Evolutionary conservation across 2,797 vertebrate genomes (phyloP).

Genomic region (Sebastes wilsoni): DNA sequence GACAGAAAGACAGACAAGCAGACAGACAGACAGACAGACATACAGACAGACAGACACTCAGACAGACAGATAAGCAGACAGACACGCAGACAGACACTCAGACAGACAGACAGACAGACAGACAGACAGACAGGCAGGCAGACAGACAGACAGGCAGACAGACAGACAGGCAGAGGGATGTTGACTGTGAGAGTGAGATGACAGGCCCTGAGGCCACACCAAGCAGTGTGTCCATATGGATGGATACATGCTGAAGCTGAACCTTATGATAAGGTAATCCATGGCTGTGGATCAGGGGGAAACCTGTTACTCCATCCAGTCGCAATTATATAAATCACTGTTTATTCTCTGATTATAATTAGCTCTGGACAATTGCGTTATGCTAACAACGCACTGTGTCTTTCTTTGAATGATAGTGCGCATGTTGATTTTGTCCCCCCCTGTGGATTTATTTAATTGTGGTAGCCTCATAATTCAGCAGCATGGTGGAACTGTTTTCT

Average conservation of each 20-base stretch:
- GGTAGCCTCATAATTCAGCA: not conserved
- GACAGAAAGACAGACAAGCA: too few relatives aligned
- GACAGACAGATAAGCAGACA: too few relatives aligned
- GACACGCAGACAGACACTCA: too few relatives aligned
- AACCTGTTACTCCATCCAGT: not conserved
- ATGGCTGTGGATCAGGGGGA: not conserved
- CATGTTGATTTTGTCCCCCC: not conserved
- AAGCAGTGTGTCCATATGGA: not conserved
- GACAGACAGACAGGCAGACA: rapidly evolving
- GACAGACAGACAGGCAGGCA: too few relatives aligned
- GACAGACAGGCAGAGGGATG: too few relatives aligned
- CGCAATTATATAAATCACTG: not conserved
- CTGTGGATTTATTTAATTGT: slow-evolving; percentile 13
- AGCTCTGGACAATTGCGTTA: not conserved
- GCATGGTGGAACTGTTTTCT: not conserved
- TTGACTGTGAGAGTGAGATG: not conserved
- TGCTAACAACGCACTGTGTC: not conserved
- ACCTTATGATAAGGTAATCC: not conserved
- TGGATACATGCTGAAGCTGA: not conserved
- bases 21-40: too few relatives aligned
- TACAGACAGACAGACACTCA: too few relatives aligned
- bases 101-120: too few relatives aligned
- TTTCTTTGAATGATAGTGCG: slow-evolving; percentile 1
- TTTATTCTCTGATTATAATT: slow-evolving; percentile 10
- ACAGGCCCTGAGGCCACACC: not conserved